Base-by-base conservation (phyloP, 2,797 vertebrate species). In the Pteropus rufus region DNA sequence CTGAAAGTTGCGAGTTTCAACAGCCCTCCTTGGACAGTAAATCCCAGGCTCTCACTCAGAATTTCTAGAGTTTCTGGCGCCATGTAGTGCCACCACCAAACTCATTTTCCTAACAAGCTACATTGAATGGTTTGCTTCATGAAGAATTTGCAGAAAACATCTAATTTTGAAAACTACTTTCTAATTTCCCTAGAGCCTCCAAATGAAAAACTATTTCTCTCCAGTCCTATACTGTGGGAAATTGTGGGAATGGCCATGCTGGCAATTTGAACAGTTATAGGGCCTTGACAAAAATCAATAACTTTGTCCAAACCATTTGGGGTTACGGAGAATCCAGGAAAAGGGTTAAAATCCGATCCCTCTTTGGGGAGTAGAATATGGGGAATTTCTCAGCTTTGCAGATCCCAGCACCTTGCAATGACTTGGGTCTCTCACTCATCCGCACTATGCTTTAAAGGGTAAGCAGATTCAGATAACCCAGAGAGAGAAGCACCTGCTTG, bases 221-320 rank as follows among this genome's bases (percentile, higher is more conserved):
- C 67, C 49, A 77, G 83, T 82, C 94, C 77, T 39, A 62, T 75
- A 88, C 84, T 92, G 52, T 79, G 88, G 98, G 92, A 96, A 94
- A 94, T 60, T 12, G 23, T 39, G 24, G 70, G 92, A 82, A 97
- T 93, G 91, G 94, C 76, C 75, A 93, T 75, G 75, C 21, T 93
- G 93, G 89, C 73, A 96, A 95, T 60, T 3, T 95, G 91, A 89
- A 97, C 93, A 97, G 97, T 95, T 97, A 29, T 34, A 95, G 92
- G 97, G 93, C 81, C 58, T 92, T 97, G 44, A 69, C 93, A 96
- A 94, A 96, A 97, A 54, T 96, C 96, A 97, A n/a, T 46, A 84
- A 95, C 52, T 92, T 96, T 73, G 90, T 97, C 79, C 98, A 97
- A 95, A 97, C 97, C 88, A 94, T 96, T 72, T 85, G 56, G 92